Base-by-base conservation (phyloP, 1,140 invertebrate species). In the Tyrophagus putrescentiae region DNA sequence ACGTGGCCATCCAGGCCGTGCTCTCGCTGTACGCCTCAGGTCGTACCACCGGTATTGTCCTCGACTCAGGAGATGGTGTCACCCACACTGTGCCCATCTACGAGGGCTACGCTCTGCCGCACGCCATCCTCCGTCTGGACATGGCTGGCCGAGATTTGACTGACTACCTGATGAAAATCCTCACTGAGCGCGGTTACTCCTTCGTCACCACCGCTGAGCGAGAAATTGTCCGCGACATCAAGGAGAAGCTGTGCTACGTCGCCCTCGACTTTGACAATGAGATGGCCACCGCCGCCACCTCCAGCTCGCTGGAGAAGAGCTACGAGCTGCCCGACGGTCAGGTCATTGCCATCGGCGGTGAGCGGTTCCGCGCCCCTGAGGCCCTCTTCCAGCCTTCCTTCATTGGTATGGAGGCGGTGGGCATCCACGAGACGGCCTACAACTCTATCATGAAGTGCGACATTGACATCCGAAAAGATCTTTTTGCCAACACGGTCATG, bases 201-300 rank as follows among this genome's bases (percentile, higher is more conserved):
- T 74, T 75, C 66, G 71, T 69, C 60, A 76, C 75, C 59, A 76
- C 77, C 62, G 85, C 85, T 64, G 87, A 90, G 75, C 77, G 84
- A 68, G 86, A 90, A 80, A 92, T 93, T 69, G 87, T 92, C 13
- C 79, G 88, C 67, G 88, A 93, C 76, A 89, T 92, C 76, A 93
- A 89, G 75, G 87, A 90, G 72, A 91, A 90, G 72, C 76, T 90
- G 53, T 89, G 86, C 78, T 90, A 90, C 71, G 85, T 93, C 53
- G 89, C 88, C 50, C 76, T 92, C 27, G 88, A 92, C 76, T 92
- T 91, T 71, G 88, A 93, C 75, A 86, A 91, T 76, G 89, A 93
- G 76, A 93, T 93, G 88, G 84, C 84, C 68, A 90, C 86, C 60
- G 86, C 87, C 64, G 85, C 87, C 62, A 82, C 84, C 65, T 85